These are phyloP conservation scores for Tiphia femorata DNA, from an alignment of 2,888 invertebrate species.

Conservation along the genomic window DNA sequence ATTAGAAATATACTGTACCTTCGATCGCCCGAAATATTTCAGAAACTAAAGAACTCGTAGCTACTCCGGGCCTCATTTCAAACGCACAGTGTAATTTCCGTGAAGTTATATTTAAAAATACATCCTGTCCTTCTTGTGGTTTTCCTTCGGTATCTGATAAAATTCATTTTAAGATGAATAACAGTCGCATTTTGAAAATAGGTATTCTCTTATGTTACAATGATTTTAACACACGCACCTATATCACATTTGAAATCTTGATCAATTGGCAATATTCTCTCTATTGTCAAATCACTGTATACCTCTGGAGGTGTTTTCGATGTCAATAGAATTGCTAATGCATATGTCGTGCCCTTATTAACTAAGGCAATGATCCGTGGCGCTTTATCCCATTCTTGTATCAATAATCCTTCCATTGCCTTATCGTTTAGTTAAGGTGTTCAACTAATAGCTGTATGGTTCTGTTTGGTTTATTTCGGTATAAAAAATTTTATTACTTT, in stretches of 20 bases:
- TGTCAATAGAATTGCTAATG: conserved; percentile 73
- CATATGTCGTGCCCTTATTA: conserved; percentile 72
- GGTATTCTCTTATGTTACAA: neutral
- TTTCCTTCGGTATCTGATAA: conserved; percentile 72
- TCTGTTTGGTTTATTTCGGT: neutral
- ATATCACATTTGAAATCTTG: conserved; percentile 83
- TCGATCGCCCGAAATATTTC: conserved; percentile 82
- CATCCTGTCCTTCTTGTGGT: conserved; percentile 69
- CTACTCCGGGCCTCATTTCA: conserved; percentile 72
- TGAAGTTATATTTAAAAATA: conserved; percentile 72
- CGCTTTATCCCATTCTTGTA: conserved; percentile 71
- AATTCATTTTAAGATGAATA: conserved; percentile 8
- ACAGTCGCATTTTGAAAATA: no score
- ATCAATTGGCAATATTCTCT: conserved; percentile 85
- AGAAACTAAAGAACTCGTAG: conserved; percentile 80
- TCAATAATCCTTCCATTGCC: conserved; percentile 68
- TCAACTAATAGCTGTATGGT: conserved; percentile 37
- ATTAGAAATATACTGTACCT: conserved; percentile 70
- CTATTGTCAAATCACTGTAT: conserved; percentile 83
- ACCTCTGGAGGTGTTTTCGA: conserved; percentile 78
- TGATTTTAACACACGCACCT: conserved; percentile 65
- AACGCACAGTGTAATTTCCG: conserved; percentile 71
- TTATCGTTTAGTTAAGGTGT: conserved; percentile 59
- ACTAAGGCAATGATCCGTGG: conserved; percentile 74
- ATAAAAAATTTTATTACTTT: conserved; percentile 9